phyloP scores from a whole-genome alignment of 2,113 vertebrate species.

The Hippocampus comes region DNA sequence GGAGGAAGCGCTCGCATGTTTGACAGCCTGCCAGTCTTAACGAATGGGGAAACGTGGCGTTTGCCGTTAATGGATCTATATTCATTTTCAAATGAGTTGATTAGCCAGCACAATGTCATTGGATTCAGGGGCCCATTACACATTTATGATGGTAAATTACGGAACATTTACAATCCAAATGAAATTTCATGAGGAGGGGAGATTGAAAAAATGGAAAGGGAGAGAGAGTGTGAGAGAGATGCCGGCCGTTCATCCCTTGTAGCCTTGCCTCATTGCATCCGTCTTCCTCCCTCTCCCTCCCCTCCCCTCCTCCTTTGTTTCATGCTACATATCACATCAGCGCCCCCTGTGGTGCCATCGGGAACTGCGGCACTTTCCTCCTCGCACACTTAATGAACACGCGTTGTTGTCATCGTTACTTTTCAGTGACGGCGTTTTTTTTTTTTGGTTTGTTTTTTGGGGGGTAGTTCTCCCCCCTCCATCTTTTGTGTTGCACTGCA shows the following conservation, averaged over 20 bases:
- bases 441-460: neutral
- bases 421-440: neutral
- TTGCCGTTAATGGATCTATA: constrained; percentile 78
- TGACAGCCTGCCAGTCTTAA: constrained; percentile 71
- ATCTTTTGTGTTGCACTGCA: constrained; percentile 29
- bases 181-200: constrained; percentile 80
- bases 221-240: constrained; percentile 63
- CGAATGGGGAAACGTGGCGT: constrained; percentile 69
- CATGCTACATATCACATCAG: constrained; percentile 70
- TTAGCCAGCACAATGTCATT: constrained; percentile 81
- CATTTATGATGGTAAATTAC: constrained; percentile 84
- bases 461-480: neutral
- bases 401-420: constrained; percentile 11
- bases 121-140: constrained; percentile 80
- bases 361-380: constrained; percentile 24
- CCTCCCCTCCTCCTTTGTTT: constrained; percentile 13
- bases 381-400: constrained; percentile 16
- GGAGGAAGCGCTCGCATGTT: constrained; percentile 55
- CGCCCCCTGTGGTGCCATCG: constrained; percentile 74
- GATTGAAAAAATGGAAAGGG: constrained; percentile 68
- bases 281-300: constrained; percentile 29
- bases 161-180: constrained; percentile 84
- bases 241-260: constrained; percentile 36
- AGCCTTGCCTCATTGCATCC: constrained; percentile 67
- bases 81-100: constrained; percentile 82